phyloP scores from a whole-genome alignment of 2,113 vertebrate species.

The Maccullochella peelii region DNA sequence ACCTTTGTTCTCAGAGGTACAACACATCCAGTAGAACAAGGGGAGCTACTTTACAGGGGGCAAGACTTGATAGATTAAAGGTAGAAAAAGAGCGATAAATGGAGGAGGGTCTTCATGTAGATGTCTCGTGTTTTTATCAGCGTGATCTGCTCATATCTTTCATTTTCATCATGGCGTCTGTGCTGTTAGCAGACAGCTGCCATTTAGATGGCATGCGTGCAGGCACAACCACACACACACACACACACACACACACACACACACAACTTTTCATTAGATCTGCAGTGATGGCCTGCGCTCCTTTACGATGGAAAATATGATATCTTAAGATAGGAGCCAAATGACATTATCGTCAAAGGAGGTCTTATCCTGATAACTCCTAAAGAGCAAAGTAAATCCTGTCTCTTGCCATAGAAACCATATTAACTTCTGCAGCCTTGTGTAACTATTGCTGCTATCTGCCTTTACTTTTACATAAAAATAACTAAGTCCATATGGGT shows the following conservation, averaged over 20 bases:
- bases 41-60: background rate
- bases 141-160: conserved; percentile 35
- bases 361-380: conserved; percentile 65
- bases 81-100: background rate
- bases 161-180: conserved; percentile 27
- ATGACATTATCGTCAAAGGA: conserved; percentile 65
- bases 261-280: conserved; percentile 58
- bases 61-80: background rate
- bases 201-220: conserved; percentile 18
- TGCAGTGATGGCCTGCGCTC: conserved; percentile 48
- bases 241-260: background rate
- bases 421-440: conserved; percentile 43
- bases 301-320: conserved; percentile 67
- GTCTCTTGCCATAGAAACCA: conserved; percentile 39
- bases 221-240: background rate
- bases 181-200: conserved; percentile 21
- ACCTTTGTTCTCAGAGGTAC: background rate
- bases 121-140: conserved; percentile 43
- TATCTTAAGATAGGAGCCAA: conserved; percentile 71
- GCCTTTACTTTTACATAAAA: conserved; percentile 34
- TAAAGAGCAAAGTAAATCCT: conserved; percentile 50
- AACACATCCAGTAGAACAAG: background rate
- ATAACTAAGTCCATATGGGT: conserved; percentile 52
- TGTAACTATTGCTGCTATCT: conserved; percentile 45
- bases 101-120: conserved; percentile 16